Evolutionary conservation across 2,797 vertebrate species (phyloP).

Genomic region (Selene dorsalis): DNA sequence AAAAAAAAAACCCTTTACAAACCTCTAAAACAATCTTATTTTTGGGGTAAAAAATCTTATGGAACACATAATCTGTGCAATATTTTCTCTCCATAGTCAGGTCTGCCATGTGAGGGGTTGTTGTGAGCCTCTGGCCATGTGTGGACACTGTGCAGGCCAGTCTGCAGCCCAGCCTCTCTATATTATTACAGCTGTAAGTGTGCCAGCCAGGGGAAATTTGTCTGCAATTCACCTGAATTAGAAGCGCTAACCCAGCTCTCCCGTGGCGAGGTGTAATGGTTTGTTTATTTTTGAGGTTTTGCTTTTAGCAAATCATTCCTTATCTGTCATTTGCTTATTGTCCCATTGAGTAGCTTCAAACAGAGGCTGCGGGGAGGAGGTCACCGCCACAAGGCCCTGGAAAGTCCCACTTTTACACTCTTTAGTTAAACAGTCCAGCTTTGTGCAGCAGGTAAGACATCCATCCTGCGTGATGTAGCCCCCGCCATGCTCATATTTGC

Average conservation of each 20-base stretch:
- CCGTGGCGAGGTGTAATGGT: slow-evolving; percentile 71
- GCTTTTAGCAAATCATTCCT: slow-evolving; percentile 85
- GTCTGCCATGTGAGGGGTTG: slow-evolving; percentile 65
- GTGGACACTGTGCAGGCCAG: slow-evolving; percentile 77
- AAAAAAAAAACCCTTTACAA: neutral
- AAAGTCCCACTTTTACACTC: slow-evolving; percentile 62
- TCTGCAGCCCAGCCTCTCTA: slow-evolving; percentile 32
- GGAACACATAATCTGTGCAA: slow-evolving; percentile 12
- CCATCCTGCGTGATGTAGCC: slow-evolving; percentile 13
- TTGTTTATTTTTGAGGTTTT: slow-evolving; percentile 86
- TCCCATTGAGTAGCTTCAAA: slow-evolving; percentile 70
- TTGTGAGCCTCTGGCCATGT: slow-evolving; percentile 42
- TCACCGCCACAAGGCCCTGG: slow-evolving; percentile 44
- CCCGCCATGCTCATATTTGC: slow-evolving; percentile 17
- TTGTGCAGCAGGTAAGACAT: slow-evolving; percentile 43
- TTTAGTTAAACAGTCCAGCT: slow-evolving; percentile 46
- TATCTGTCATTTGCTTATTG: slow-evolving; percentile 85
- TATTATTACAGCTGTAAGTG: slow-evolving; percentile 86
- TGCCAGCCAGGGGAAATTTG: slow-evolving; percentile 81
- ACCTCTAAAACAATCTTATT: neutral
- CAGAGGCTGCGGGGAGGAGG: slow-evolving; percentile 6
- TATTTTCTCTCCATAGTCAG: slow-evolving; percentile 17
- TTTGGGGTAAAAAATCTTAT: neutral
- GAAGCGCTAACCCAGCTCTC: slow-evolving; percentile 70
- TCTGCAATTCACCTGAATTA: slow-evolving; percentile 86